A percentile compares a stretch with the other conserved stretches of the same genome.
Conservation (phyloP, 2,797 vertebrate species). For the Buceros bicornis region DNA sequence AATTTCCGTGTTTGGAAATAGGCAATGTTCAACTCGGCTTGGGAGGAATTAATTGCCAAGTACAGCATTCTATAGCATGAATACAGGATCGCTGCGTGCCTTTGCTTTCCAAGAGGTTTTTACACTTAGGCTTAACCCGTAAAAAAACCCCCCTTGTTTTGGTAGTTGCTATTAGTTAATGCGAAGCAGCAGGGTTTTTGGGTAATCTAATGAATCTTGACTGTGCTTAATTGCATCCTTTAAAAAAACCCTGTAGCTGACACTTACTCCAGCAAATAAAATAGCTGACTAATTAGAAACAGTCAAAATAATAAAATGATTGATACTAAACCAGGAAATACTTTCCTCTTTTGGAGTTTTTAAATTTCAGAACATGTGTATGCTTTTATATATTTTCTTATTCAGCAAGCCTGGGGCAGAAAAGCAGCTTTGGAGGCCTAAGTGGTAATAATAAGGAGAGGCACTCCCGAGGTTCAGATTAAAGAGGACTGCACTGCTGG, state of each 20-base stretch:
- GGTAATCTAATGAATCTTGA: neutral
- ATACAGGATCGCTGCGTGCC: neutral
- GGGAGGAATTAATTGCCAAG: neutral
- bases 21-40: neutral
- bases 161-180: conserved; percentile 12
- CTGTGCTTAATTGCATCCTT: conserved; percentile 35
- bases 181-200: conserved; percentile 18
- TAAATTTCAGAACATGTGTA: neutral
- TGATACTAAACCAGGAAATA: neutral
- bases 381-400: neutral
- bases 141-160: neutral
- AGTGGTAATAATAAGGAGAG: neutral
- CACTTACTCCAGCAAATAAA: conserved; percentile 3
- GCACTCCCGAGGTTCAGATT: neutral
- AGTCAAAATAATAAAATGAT: neutral
- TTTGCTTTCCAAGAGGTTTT: neutral
- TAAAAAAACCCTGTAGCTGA: neutral
- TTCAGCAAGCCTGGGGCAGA: neutral
- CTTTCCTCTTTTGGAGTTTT: neutral
- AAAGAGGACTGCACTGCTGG: neutral
- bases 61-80: neutral
- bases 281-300: neutral
- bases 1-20: conserved; percentile 1
- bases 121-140: neutral
- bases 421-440: neutral